Base-by-base conservation (phyloP, 2,888 invertebrate genomes). In the Lymantria monacha region DNA sequence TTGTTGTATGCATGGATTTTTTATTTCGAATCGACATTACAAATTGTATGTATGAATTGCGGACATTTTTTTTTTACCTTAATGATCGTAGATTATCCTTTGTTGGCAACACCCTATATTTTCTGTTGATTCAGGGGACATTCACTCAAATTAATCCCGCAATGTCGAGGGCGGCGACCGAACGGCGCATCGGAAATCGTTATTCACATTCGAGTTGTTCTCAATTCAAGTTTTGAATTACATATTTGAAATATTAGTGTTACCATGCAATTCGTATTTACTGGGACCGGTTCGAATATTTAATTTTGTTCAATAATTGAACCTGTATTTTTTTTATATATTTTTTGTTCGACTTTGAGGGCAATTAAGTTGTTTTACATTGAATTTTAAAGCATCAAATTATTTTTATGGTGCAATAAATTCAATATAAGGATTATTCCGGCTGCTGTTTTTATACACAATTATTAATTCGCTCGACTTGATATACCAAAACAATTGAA, bases 191-290 rank as follows among this genome's bases (percentile, higher is more conserved):
- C 31, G 33, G 42, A 61, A 49, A 60, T 56, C 50, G 51, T 61
- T 46, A 56, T 48, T 67, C 55, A 54, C 9, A 62, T 38, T 38
- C 12, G 7, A 12, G 12, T 38, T 14, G 12, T 65, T 59, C 56
- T 12, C 3, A 42, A 14, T 42, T 30, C 30, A 42, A 42, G n/a
- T n/a, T 42, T 42, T 3, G 53, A 48, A 67, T 66, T 60, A 51
- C 51, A 55, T 61, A 57, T 69, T 63, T 69, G 61, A 72, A 60
- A 68, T 69, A 62, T 63, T 60, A 65, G 49, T 70, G 61, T 57
- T 22, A 22, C 62, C 63, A 69, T 53, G 59, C 64, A 48, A 52
- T 69, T 48, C 56, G 49, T 48, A 56, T 67, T 68, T 59, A 58
- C 50, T 37, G 46, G 48, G 57, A 70, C 72, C 65, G 63, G 69